A percentile compares a stretch with the other conserved stretches of the same genome.
Conservation (phyloP, 1,140 invertebrate genomes). For the Drosophila albomicans region DNA sequence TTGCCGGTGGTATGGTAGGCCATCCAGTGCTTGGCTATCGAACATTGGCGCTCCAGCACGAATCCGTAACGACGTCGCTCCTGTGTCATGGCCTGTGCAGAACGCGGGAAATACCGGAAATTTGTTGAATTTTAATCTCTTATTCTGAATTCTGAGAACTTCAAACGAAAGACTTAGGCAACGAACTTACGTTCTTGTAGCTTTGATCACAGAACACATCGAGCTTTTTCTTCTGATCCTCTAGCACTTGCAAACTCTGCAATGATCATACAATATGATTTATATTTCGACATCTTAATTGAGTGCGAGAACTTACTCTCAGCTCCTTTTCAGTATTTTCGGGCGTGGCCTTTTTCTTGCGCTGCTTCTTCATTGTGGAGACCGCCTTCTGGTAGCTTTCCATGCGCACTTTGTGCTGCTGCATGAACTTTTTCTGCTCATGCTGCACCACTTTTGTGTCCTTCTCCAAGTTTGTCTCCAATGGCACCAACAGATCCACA, state of each 20-base stretch:
- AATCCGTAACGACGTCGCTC: constrained; percentile 97
- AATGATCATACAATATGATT: neutral
- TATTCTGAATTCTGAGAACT: neutral
- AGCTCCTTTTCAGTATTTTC: constrained; percentile 95
- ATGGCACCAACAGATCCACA: constrained; percentile 94
- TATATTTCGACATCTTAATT: neutral
- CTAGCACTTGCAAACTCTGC: constrained; percentile 94
- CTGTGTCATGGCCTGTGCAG: constrained; percentile 94
- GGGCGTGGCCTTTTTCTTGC: constrained; percentile 93
- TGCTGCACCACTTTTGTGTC: constrained; percentile 97
- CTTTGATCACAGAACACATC: constrained; percentile 96
- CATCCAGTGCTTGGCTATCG: constrained; percentile 95
- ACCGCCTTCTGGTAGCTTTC: constrained; percentile 96
- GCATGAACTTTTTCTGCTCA: constrained; percentile 95
- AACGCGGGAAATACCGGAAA: constrained; percentile 20
- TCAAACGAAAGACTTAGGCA: constrained; percentile 25
- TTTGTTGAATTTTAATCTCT: neutral
- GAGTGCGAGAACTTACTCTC: constrained; percentile 87
- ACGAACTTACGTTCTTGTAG: constrained; percentile 93
- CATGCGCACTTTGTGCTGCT: constrained; percentile 94
- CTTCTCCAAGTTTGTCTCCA: constrained; percentile 96
- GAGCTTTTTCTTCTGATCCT: constrained; percentile 95
- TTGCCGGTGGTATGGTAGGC: constrained; percentile 93
- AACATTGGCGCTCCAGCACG: constrained; percentile 95
- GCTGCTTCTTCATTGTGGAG: constrained; percentile 94